These are phyloP conservation scores for Habropoda laboriosa DNA, from an alignment of 1,140 invertebrate species.

Conservation along the genomic window DNA sequence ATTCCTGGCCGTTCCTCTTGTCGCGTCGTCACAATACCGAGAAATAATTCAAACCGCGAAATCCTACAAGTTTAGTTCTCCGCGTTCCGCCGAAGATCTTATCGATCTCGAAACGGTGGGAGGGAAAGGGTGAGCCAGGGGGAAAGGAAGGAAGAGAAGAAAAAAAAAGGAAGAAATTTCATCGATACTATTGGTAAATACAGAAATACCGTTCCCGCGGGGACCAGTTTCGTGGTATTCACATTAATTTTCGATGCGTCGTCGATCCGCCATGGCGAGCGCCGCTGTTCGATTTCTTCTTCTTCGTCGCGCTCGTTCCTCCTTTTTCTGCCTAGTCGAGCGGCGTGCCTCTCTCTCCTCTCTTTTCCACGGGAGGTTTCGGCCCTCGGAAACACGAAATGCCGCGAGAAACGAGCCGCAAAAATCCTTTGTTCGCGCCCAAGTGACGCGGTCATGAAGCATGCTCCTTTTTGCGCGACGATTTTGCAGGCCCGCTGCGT, in stretches of 20 bases:
- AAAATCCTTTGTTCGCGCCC: conserved; percentile 59
- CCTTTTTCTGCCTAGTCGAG: conserved; percentile 33
- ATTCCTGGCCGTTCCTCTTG: conserved; percentile 27
- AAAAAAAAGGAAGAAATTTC: conserved; percentile 69
- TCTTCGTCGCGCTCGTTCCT: conserved; percentile 46
- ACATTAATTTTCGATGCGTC: conserved; percentile 73
- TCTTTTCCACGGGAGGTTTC: conserved; percentile 43
- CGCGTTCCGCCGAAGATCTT: conserved; percentile 69
- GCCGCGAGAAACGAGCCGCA: conserved; percentile 50
- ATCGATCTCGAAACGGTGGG: conserved; percentile 56
- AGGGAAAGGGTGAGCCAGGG: neutral
- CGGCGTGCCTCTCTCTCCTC: neutral
- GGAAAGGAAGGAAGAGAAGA: neutral
- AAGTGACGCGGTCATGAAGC: conserved; percentile 29
- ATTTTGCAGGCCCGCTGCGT: neutral
- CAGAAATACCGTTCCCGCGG: conserved; percentile 69
- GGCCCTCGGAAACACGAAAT: conserved; percentile 47
- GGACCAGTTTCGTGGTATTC: conserved; percentile 72
- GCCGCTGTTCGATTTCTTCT: conserved; percentile 65
- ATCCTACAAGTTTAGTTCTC: conserved; percentile 75
- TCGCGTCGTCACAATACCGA: conserved; percentile 48
- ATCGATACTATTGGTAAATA: conserved; percentile 76
- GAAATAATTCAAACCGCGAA: conserved; percentile 77
- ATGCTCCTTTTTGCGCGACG: neutral
- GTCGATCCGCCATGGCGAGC: conserved; percentile 66